Conservation (phyloP, 2,888 invertebrate species). For the Rhingia rostrata region DNA sequence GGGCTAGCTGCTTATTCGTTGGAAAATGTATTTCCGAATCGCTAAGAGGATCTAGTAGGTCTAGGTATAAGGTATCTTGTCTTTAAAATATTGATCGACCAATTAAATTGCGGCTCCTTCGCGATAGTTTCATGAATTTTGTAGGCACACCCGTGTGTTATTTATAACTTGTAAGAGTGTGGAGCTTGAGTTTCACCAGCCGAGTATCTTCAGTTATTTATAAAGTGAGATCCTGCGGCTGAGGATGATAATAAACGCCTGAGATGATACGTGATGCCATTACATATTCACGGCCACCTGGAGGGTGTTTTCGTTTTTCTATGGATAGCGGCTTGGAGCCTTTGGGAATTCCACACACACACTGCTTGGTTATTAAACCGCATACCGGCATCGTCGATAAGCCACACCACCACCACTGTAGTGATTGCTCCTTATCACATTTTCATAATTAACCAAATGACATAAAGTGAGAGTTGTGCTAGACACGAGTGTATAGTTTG, state of each 20-base stretch:
- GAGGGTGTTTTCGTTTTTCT: slow-evolving; percentile 44
- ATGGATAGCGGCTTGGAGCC: slow-evolving; percentile 23
- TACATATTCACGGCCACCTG: slow-evolving; percentile 66
- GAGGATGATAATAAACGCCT: slow-evolving; percentile 63
- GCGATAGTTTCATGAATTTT: slow-evolving; percentile 17
- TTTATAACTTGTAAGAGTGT: neutral
- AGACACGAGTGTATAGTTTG: slow-evolving; percentile 39
- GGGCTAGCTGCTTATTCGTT: slow-evolving; percentile 42
- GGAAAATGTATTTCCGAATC: slow-evolving; percentile 33
- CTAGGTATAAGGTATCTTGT: neutral
- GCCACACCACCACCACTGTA: slow-evolving; percentile 61
- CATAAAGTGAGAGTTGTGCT: slow-evolving; percentile 68
- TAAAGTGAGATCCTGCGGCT: slow-evolving; percentile 58
- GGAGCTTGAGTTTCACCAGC: slow-evolving; percentile 9
- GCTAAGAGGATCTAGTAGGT: slow-evolving; percentile 8
- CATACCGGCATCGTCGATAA: slow-evolving; percentile 35
- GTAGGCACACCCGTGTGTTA: neutral
- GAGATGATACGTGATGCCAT: slow-evolving; percentile 71
- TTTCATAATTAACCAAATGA: slow-evolving; percentile 71
- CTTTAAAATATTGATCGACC: slow-evolving; percentile 62
- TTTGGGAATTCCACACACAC: slow-evolving; percentile 41
- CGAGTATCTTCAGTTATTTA: slow-evolving; percentile 56
- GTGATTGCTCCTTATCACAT: slow-evolving; percentile 73
- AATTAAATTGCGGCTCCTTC: slow-evolving; percentile 33
- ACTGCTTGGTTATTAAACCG: slow-evolving; percentile 51